Evolutionary conservation across 2,113 vertebrate genomes (phyloP).

Genomic region (Eublepharis macularius): DNA sequence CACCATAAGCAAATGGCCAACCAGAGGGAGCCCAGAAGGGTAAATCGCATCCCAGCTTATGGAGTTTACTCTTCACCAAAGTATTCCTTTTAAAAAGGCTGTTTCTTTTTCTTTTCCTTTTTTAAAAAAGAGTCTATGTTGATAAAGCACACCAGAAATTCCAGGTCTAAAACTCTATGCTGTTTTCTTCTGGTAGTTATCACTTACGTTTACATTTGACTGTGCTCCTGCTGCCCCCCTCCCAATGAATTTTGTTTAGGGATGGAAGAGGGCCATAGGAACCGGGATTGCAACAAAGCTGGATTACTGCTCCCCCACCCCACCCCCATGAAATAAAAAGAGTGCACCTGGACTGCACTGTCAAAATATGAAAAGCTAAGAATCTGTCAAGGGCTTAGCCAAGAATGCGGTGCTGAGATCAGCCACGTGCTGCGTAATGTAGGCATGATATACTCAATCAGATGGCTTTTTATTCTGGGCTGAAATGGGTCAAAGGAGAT

Average conservation of each 20-base stretch:
- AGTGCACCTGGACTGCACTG: slow-evolving; percentile 52
- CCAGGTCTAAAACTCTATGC: neutral
- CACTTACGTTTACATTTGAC: slow-evolving; percentile 22
- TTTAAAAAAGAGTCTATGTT: neutral
- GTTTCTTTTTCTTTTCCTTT: too few species aligned
- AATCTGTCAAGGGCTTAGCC: slow-evolving; percentile 51
- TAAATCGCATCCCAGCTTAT: slow-evolving; percentile 30
- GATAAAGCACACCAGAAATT: slow-evolving; percentile 44
- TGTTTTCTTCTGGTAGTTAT: slow-evolving; percentile 19
- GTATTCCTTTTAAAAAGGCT: neutral
- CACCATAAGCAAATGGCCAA: slow-evolving; percentile 62
- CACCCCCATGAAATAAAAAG: slow-evolving; percentile 5
- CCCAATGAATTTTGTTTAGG: slow-evolving; percentile 11
- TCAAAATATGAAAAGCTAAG: slow-evolving; percentile 55
- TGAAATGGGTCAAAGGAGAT: accelerated
- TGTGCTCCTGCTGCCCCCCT: slow-evolving; percentile 34
- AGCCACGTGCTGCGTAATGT: slow-evolving; percentile 22
- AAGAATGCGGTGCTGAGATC: slow-evolving; percentile 25
- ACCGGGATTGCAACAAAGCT: slow-evolving; percentile 17
- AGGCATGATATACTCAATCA: neutral
- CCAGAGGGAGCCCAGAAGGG: slow-evolving; percentile 53
- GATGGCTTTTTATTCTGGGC: neutral
- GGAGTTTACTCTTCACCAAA: slow-evolving; percentile 54
- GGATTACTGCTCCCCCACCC: slow-evolving; percentile 27
- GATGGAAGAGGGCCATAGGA: slow-evolving; percentile 34